A percentile compares a stretch with the other conserved stretches of the same genome.
Conservation (phyloP, 2,888 invertebrate species). For the Philaethria dido region DNA sequence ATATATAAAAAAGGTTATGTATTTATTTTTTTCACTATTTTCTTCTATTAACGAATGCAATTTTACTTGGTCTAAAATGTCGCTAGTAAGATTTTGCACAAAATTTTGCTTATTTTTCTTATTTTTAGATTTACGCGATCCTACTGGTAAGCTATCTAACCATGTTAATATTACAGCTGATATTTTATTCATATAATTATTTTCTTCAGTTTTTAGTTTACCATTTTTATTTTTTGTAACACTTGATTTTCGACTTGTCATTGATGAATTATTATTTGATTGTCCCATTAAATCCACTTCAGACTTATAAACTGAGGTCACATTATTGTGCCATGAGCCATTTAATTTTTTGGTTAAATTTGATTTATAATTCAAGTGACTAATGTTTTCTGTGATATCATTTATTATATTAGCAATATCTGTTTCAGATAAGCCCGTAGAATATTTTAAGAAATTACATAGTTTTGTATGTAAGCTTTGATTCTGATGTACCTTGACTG, state of each 20-base stretch:
- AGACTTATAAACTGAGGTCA: constrained; percentile 37
- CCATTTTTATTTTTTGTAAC: constrained; percentile 18
- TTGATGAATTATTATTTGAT: constrained; percentile 4
- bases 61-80: constrained; percentile 44
- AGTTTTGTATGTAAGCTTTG: constrained; percentile 27
- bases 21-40: constrained; percentile 48
- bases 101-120: constrained; percentile 32
- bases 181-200: constrained; percentile 33
- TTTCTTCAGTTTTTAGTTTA: constrained; percentile 31
- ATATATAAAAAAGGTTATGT: constrained; percentile 50
- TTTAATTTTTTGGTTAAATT: not conserved
- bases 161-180: constrained; percentile 39
- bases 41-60: constrained; percentile 33
- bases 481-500: constrained; percentile 1
- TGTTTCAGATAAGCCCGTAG: constrained; percentile 26
- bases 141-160: constrained; percentile 37
- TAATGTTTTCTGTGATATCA: constrained; percentile 16
- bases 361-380: not conserved
- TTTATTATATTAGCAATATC: constrained; percentile 12
- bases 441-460: constrained; percentile 27
- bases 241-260: constrained; percentile 18
- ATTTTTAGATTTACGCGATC: constrained; percentile 22
- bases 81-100: constrained; percentile 38
- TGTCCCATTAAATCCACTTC: constrained; percentile 34
- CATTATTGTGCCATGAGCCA: constrained; percentile 7